A percentile compares a stretch with the other conserved stretches of the same genome.
Evolutionary conservation across 2,113 vertebrate genomes (phyloP).

Genomic region (Eulemur rufifrons): DNA sequence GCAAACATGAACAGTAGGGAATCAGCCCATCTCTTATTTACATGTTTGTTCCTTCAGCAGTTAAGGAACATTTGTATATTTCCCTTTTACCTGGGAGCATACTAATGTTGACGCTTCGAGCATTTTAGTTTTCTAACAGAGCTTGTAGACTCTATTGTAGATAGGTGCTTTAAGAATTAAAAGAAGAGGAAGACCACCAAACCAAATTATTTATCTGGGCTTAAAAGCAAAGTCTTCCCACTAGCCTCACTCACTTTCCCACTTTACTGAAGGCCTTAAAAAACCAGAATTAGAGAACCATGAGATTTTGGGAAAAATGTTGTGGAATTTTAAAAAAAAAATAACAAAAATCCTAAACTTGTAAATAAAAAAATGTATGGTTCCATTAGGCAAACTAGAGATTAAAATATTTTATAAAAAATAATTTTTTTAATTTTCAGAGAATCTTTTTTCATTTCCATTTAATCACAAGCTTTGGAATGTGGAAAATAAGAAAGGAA

Average conservation of each 20-base stretch:
- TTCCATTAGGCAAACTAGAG: background rate
- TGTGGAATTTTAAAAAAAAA: background rate
- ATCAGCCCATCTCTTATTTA: constrained; percentile 82
- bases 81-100: background rate
- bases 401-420: constrained; percentile 12
- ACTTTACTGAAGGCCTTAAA: background rate
- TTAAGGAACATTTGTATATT: constrained; percentile 67
- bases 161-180: constrained; percentile 11
- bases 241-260: background rate
- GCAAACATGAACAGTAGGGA: constrained; percentile 83
- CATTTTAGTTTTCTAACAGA: constrained; percentile 11
- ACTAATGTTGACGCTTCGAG: background rate
- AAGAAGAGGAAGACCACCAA: constrained; percentile 5
- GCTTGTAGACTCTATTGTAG: background rate
- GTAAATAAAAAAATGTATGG: background rate
- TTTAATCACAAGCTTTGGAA: constrained; percentile 16
- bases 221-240: background rate
- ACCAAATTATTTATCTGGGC: background rate
- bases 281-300: background rate
- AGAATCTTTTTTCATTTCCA: background rate
- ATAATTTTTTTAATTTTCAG: background rate
- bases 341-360: constrained; percentile 2
- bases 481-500: constrained; percentile 3
- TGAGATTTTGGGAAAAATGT: background rate
- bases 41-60: constrained; percentile 81